Evolutionary conservation across 2,113 vertebrate species (phyloP).

Genomic region (Trinectes maculatus): DNA sequence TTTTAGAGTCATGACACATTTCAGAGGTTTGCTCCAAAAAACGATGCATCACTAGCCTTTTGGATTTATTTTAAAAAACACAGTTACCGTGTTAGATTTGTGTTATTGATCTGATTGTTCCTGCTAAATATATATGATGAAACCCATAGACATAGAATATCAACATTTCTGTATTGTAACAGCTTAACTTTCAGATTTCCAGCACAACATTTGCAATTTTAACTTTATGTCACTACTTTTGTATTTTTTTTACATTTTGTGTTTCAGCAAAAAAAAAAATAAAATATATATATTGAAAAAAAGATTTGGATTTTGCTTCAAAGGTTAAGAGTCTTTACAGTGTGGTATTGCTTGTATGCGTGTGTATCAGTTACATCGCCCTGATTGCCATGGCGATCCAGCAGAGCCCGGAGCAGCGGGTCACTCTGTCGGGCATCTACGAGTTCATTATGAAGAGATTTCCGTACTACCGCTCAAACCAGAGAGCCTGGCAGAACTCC

Average conservation of each 20-base stretch:
- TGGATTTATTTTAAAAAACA: neutral
- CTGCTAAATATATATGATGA: no score
- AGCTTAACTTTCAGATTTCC: no score
- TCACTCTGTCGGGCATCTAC: constrained; percentile 97
- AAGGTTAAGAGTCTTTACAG: no score
- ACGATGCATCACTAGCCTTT: neutral
- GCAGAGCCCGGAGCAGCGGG: constrained; percentile 93
- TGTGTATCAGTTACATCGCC: constrained; percentile 91
- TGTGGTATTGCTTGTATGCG: constrained; percentile 1
- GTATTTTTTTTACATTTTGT: neutral
- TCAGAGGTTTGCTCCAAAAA: no score
- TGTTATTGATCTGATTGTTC: no score
- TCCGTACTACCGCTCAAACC: constrained; percentile 96
- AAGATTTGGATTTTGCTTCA: no score
- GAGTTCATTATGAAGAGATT: constrained; percentile 98
- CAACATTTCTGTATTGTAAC: no score
- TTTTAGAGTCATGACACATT: neutral
- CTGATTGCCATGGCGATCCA: constrained; percentile 99
- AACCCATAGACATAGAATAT: no score
- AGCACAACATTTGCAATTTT: no score
- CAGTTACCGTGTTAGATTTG: neutral
- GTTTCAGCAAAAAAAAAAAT: neutral
- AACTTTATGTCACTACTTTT: no score
- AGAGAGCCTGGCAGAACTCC: constrained; percentile 99
- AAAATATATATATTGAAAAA: no score